Percentiles rank a stretch among this genome's conserved stretches.
Evolutionary conservation across 2,113 vertebrate species (phyloP).

Genomic region (Phaethornis superciliosus): DNA sequence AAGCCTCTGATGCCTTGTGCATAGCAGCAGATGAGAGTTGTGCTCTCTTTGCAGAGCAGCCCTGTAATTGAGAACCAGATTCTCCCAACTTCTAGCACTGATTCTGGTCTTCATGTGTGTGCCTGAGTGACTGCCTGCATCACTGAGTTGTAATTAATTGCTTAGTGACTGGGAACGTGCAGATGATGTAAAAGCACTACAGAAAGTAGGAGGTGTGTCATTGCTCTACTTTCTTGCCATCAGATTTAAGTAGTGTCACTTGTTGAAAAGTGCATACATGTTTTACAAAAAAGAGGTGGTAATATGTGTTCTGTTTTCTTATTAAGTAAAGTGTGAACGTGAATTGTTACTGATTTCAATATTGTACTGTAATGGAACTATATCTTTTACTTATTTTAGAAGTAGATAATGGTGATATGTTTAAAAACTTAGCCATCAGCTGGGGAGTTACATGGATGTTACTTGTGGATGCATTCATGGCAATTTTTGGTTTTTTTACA

Average conservation of each 20-base stretch:
- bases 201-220: background rate
- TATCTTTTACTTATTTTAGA: background rate
- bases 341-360: background rate
- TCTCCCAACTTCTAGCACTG: background rate
- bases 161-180: background rate
- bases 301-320: background rate
- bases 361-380: background rate
- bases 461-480: background rate
- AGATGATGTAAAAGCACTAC: background rate
- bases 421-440: background rate
- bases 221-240: background rate
- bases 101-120: background rate
- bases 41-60: background rate
- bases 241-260: background rate
- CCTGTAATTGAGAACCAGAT: background rate
- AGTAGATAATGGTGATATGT: background rate
- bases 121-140: slow-evolving; percentile 20
- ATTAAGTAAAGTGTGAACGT: background rate
- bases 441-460: background rate
- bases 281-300: background rate
- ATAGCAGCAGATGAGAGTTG: background rate
- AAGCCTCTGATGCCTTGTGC: background rate
- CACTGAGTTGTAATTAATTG: slow-evolving; percentile 28
- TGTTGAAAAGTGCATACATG: background rate
- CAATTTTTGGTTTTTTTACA: background rate